Conservation (phyloP, 2,888 invertebrate genomes). For the Dryomyza anilis region DNA sequence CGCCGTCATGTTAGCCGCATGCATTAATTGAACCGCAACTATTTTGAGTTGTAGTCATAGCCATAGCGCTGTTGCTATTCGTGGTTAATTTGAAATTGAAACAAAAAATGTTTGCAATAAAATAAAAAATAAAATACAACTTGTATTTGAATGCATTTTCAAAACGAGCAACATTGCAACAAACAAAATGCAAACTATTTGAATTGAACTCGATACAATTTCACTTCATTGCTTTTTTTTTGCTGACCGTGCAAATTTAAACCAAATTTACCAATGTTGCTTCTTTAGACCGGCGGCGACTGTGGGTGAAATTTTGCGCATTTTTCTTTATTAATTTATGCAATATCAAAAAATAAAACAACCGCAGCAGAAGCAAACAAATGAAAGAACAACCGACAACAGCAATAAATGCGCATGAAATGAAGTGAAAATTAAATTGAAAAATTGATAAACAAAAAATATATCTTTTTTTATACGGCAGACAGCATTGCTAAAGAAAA, state of each 20-base stretch:
- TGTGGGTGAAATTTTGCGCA: no score
- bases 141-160: no score
- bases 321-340: no score
- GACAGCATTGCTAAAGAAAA: no score
- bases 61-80: neutral
- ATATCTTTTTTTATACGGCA: no score
- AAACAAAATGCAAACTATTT: no score
- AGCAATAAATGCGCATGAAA: constrained; percentile 9
- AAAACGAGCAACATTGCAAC: neutral
- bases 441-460: constrained; percentile 14
- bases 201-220: constrained; percentile 1
- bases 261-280: neutral
- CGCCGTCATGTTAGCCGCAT: constrained; percentile 7
- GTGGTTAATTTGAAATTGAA: neutral
- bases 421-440: constrained; percentile 18
- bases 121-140: no score
- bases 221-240: neutral
- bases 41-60: neutral
- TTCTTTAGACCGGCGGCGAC: neutral
- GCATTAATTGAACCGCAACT: constrained; percentile 15
- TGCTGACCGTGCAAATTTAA: neutral
- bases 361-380: neutral
- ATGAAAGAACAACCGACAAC: neutral
- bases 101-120: neutral
- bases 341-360: no score